Evolutionary conservation across 2,888 invertebrate genomes (phyloP).

Genomic region (Zonitis immaculata): DNA sequence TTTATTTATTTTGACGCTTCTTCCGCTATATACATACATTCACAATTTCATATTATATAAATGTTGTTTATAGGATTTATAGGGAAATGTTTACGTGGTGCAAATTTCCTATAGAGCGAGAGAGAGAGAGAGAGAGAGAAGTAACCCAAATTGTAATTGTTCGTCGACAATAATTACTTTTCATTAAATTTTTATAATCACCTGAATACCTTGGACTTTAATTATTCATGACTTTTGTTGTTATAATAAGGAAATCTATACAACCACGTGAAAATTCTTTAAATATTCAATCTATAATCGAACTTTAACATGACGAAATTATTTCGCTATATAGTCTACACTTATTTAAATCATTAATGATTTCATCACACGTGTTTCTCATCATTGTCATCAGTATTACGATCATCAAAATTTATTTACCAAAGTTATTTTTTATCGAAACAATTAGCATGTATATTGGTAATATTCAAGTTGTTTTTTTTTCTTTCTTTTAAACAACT

Average conservation of each 20-base stretch:
- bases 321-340: too few relatives aligned
- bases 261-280: not conserved
- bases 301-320: too few relatives aligned
- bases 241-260: slow-evolving; percentile 6
- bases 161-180: slow-evolving; percentile 6
- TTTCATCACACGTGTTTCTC: slow-evolving; percentile 11
- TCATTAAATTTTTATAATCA: slow-evolving; percentile 15
- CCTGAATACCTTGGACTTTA: slow-evolving; percentile 12
- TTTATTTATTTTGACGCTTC: slow-evolving; percentile 42
- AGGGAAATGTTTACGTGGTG: too few relatives aligned
- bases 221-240: slow-evolving; percentile 10
- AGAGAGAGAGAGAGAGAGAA: too few relatives aligned
- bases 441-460: slow-evolving; percentile 14
- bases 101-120: too few relatives aligned
- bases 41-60: too few relatives aligned
- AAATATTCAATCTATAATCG: too few relatives aligned
- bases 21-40: too few relatives aligned
- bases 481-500: too few relatives aligned
- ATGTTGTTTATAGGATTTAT: too few relatives aligned
- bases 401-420: too few relatives aligned
- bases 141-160: slow-evolving; percentile 7
- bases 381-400: slow-evolving; percentile 2
- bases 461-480: not conserved
- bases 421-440: slow-evolving; percentile 10
- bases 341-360: slow-evolving; percentile 5